phyloP scores from a whole-genome alignment of 2,113 vertebrate species.

The Dissostichus mawsoni region DNA sequence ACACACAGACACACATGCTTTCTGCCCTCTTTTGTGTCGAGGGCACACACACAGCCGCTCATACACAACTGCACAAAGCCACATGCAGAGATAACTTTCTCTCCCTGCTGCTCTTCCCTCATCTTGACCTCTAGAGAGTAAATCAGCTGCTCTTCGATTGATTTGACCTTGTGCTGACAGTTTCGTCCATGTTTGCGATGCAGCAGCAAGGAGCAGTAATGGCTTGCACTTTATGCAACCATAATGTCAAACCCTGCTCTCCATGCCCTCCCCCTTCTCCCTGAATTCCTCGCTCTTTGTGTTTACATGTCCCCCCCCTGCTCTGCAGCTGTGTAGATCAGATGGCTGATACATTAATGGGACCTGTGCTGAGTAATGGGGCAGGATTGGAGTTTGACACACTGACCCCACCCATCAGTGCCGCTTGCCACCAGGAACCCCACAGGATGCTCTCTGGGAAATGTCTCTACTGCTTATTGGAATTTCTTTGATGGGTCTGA shows the following conservation, averaged over 20 bases:
- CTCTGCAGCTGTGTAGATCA: slow-evolving; percentile 71
- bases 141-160: slow-evolving; percentile 62
- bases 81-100: slow-evolving; percentile 11
- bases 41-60: not conserved
- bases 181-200: slow-evolving; percentile 11
- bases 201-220: slow-evolving; percentile 23
- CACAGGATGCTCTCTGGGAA: slow-evolving; percentile 80
- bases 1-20: slow-evolving; percentile 38
- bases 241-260: slow-evolving; percentile 33
- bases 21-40: slow-evolving; percentile 32
- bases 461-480: slow-evolving; percentile 81
- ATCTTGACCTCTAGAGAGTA: slow-evolving; percentile 30
- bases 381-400: slow-evolving; percentile 76
- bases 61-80: not conserved
- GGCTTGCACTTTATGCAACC: slow-evolving; percentile 33
- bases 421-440: slow-evolving; percentile 63
- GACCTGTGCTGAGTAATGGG: slow-evolving; percentile 78
- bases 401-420: slow-evolving; percentile 73
- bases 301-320: slow-evolving; percentile 52
- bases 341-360: slow-evolving; percentile 78
- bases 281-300: slow-evolving; percentile 37
- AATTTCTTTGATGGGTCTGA: slow-evolving; percentile 74
- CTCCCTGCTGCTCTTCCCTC: slow-evolving; percentile 20
- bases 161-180: slow-evolving; percentile 60
- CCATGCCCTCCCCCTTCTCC: slow-evolving; percentile 13